Conservation (phyloP, 2,797 vertebrate genomes). For the Pseudomugil tenellus region DNA sequence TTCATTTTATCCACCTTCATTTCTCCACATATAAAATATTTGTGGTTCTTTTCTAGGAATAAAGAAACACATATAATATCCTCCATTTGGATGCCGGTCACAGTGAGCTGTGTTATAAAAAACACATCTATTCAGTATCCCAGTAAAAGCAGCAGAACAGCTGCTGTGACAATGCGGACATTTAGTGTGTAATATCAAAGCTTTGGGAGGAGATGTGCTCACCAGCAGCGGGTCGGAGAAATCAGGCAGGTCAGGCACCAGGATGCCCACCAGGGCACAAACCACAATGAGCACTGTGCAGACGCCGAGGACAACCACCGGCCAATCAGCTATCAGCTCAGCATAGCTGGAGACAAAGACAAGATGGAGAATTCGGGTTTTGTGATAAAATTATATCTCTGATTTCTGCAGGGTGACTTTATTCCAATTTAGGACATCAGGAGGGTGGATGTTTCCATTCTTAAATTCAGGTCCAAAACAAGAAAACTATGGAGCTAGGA, state of each 20-base stretch:
- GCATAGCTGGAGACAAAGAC: conserved; percentile 87
- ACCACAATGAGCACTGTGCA: conserved; percentile 95
- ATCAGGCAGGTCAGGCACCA: conserved; percentile 95
- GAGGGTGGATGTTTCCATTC: not conserved
- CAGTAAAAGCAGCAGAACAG: not conserved
- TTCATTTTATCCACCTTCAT: not conserved
- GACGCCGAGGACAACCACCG: conserved; percentile 94
- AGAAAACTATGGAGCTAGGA: not conserved
- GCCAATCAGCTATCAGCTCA: conserved; percentile 96
- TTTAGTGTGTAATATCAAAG: not conserved
- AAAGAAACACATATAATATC: not conserved
- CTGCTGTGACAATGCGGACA: not conserved
- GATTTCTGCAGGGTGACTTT: not conserved
- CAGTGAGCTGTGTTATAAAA: not conserved
- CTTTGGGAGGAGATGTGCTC: conserved; percentile 59
- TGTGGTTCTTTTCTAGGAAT: not conserved
- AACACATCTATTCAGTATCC: conserved; percentile 1
- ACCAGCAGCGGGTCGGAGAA: conserved; percentile 97
- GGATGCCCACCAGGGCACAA: conserved; percentile 92
- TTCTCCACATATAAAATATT: too few relatives aligned
- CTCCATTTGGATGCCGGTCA: not conserved
- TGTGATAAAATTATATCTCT: not conserved
- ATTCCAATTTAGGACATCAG: not conserved
- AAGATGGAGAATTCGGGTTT: conserved; percentile 3
- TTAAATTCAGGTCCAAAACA: not conserved